These are phyloP conservation scores for Prionailurus bengalensis DNA, from an alignment of 2,113 vertebrate species.

Conservation along the genomic window DNA sequence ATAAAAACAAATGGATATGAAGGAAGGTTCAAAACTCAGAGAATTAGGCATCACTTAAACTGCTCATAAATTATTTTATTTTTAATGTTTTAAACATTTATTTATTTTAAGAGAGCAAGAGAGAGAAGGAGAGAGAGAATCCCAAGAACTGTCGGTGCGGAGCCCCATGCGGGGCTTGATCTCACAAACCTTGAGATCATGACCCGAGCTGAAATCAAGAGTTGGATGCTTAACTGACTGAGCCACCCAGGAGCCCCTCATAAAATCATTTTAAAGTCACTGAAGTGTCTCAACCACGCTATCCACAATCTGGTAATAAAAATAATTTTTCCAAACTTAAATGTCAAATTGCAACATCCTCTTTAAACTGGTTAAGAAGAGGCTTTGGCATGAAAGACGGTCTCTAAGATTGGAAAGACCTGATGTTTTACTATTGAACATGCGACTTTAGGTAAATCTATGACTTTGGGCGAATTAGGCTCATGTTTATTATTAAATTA, in stretches of 20 bases:
- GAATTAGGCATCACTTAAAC: background rate
- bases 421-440: background rate
- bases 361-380: background rate
- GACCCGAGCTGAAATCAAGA: no score
- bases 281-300: background rate
- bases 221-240: no score
- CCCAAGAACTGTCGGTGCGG: no score
- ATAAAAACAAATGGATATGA: background rate
- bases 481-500: background rate
- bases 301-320: background rate
- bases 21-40: background rate
- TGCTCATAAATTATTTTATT: background rate
- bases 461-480: background rate
- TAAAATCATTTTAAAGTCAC: background rate
- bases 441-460: background rate
- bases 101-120: no score
- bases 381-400: background rate
- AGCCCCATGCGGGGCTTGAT: no score
- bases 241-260: background rate
- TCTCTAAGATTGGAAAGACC: background rate
- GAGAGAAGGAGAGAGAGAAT: no score
- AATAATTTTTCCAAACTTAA: constrained; percentile 6
- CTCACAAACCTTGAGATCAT: no score
- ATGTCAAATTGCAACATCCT: background rate
- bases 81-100: no score